A percentile compares a stretch with the other conserved stretches of the same genome.
Conservation (phyloP, 2,888 invertebrate genomes). For the Eupithecia subfuscata region DNA sequence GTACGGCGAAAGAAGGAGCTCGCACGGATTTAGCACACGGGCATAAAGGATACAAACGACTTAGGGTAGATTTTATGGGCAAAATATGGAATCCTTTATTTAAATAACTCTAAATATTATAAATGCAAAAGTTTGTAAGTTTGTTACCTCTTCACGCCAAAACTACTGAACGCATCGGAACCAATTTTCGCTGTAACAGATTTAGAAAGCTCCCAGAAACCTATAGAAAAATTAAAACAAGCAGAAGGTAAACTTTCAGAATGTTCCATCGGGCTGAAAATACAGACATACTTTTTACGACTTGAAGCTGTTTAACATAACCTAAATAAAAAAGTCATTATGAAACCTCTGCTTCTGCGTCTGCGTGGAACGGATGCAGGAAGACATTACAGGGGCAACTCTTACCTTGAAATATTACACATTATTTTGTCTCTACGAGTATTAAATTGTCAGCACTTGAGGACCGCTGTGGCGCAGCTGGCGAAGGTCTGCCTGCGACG, state of each 20-base stretch:
- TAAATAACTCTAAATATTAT: too few relatives aligned
- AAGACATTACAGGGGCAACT: constrained; percentile 4
- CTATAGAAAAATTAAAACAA: neutral
- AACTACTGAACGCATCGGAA: neutral
- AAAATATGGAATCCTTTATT: too few relatives aligned
- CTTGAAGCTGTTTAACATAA: constrained; percentile 5
- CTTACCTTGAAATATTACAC: neutral
- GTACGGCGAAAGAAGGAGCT: too few relatives aligned
- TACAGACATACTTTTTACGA: constrained; percentile 3
- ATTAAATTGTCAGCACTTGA: neutral
- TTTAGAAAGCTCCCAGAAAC: neutral
- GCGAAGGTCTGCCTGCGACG: too few relatives aligned
- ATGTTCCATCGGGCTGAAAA: neutral
- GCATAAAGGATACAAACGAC: too few relatives aligned
- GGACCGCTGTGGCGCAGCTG: too few relatives aligned
- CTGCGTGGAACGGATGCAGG: constrained; percentile 18
- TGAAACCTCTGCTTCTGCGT: constrained; percentile 6
- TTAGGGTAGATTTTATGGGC: too few relatives aligned
- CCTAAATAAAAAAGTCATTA: constrained; percentile 14
- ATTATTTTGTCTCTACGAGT: neutral
- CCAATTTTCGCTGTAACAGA: neutral
- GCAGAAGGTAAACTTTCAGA: neutral
- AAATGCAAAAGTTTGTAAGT: too few relatives aligned
- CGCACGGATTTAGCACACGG: too few relatives aligned
- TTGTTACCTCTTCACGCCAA: too few relatives aligned